Base-by-base conservation (phyloP, 2,113 vertebrate species). In the Platichthys stellatus region DNA sequence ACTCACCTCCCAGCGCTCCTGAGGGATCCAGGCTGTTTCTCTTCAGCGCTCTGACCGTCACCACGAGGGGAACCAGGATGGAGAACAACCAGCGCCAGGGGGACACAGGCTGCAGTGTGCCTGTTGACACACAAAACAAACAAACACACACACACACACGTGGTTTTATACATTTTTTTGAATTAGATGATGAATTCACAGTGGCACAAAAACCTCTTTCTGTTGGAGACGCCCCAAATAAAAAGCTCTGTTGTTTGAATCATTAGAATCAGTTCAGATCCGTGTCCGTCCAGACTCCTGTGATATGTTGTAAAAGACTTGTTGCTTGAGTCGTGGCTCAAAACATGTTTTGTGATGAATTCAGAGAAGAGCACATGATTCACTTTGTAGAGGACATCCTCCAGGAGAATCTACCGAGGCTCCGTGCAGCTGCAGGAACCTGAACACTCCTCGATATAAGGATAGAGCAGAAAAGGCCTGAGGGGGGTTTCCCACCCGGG, bases 51-150 rank as follows among this genome's bases (percentile, higher is more conserved):
- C 95, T 90, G 35, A 81, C 71, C 7, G 90, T 86, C 63, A 99
- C 90, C 21, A 93, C 43, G 12, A 99, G 86, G 8, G 98, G 96
- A 88, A 96, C 83, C 75, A 98, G 43, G 78, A 99, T 84, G 66
- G 98, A 99, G 90, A 98, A 95, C 80, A 99, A 86, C 97, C 97
- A 99, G 15, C 98, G 95, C 97, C 97, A 99, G 0, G 97, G 97
- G 63, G 98, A 99, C 82, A 98, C 92, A 2, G 97, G 98, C 56
- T 88, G 94, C 54, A 97, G 84, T 3, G 94, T 95, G 80, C 96
- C 97, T 99, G 90, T 0, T 49, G 63, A 84, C 57, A 24, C 24
- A 24, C 2, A 24, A 24, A 24, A 24, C 24, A 24, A 1, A 77
- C 17, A 68, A 43, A 61, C 79, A 89, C 38, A 54, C 51, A 67